Conservation (phyloP, 2,797 vertebrate genomes). For the Pseudocheirus occidentalis region DNA sequence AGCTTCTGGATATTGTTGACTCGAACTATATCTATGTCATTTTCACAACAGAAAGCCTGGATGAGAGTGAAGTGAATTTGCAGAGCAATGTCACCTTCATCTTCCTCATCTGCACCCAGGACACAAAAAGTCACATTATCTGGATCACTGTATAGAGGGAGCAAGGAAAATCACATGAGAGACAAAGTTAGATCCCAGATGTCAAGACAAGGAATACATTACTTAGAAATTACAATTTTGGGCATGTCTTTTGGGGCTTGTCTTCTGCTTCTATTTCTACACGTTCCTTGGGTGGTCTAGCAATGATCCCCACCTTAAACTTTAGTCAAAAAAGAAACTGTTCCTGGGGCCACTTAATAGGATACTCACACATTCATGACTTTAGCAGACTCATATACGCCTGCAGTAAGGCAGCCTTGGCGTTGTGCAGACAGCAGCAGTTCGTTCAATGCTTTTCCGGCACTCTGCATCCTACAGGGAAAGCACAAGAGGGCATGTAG, state of each 20-base stretch:
- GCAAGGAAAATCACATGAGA: background rate
- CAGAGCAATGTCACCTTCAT: slow-evolving; percentile 94
- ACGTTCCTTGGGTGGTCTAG: background rate
- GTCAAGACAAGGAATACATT: background rate
- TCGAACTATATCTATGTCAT: slow-evolving; percentile 95
- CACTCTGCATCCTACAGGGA: slow-evolving; percentile 85
- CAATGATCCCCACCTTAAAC: background rate
- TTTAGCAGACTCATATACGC: slow-evolving; percentile 97
- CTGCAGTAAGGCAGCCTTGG: slow-evolving; percentile 92
- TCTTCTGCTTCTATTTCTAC: background rate
- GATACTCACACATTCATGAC: slow-evolving; percentile 96
- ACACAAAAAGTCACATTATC: slow-evolving; percentile 97
- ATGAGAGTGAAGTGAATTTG: slow-evolving; percentile 99
- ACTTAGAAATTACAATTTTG: background rate
- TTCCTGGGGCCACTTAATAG: background rate
- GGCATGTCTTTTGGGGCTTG: background rate
- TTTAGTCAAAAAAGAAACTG: background rate
- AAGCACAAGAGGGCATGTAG: background rate
- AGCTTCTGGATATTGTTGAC: slow-evolving; percentile 91
- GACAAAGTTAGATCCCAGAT: background rate
- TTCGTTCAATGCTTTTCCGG: slow-evolving; percentile 91
- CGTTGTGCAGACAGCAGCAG: slow-evolving; percentile 91
- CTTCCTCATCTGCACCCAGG: slow-evolving; percentile 93
- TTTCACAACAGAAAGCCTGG: slow-evolving; percentile 98
- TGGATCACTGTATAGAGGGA: slow-evolving; percentile 88